A percentile compares a stretch with the other conserved stretches of the same genome.
Evolutionary conservation across 2,113 vertebrate species (phyloP).

Genomic region (Columba janthina): DNA sequence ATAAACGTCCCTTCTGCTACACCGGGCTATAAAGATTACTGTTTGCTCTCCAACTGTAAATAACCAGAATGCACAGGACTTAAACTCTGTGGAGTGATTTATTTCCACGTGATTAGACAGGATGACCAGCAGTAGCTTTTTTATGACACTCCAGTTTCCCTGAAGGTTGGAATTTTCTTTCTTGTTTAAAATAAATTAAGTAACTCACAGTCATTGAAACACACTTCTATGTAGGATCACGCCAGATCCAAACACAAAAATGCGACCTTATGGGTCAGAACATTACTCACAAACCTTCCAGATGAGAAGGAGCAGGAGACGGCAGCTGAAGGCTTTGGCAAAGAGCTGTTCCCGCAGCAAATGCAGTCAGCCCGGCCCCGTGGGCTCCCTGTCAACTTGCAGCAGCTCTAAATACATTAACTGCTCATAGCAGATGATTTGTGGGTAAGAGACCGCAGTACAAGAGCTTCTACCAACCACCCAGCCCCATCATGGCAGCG

Average conservation of each 20-base stretch:
- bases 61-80: not conserved
- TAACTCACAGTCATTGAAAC: not conserved
- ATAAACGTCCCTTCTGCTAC: not conserved
- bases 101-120: not conserved
- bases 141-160: not conserved
- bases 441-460: not conserved
- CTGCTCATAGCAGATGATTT: not conserved
- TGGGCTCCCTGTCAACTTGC: not conserved
- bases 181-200: not conserved
- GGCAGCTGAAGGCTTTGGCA: not conserved
- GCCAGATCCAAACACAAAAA: not conserved
- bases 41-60: not conserved
- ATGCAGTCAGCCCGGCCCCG: not conserved
- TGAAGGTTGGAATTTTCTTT: not conserved
- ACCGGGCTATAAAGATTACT: not conserved
- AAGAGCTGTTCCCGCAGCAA: constrained; percentile 26
- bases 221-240: not conserved
- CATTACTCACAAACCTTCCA: not conserved
- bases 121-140: not conserved
- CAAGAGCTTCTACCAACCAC: not conserved
- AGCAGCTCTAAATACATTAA: not conserved
- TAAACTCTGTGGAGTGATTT: not conserved
- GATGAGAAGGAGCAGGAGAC: not conserved
- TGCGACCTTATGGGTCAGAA: constrained; percentile 18
- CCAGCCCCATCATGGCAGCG: rapidly evolving